phyloP scores from a whole-genome alignment of 2,888 invertebrate genomes.

The Camponotus fellah region DNA sequence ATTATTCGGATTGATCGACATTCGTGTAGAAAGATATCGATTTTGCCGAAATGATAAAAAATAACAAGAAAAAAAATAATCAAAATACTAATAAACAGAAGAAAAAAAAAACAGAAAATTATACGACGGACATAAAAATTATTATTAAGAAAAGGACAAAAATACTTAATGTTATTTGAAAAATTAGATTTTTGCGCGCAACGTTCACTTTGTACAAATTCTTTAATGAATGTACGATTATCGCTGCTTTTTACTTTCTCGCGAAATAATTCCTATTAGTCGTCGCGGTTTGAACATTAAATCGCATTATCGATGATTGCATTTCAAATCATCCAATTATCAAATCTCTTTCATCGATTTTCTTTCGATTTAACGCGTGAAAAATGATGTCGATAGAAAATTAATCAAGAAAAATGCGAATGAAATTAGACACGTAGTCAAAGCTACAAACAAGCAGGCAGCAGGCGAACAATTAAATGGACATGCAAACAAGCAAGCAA shows the following conservation, averaged over 20 bases:
- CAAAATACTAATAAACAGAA: slow-evolving; percentile 5
- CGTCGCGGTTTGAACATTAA: neutral
- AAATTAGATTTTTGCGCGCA: neutral
- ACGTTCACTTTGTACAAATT: neutral
- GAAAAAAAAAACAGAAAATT: neutral
- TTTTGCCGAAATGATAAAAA: slow-evolving; percentile 11
- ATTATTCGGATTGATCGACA: neutral
- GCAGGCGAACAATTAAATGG: slow-evolving; percentile 37
- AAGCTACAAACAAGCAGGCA: slow-evolving; percentile 46
- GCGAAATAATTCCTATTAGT: slow-evolving; percentile 32
- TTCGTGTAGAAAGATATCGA: neutral
- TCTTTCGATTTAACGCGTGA: neutral
- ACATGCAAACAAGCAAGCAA: slow-evolving; percentile 42
- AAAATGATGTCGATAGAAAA: slow-evolving; percentile 11
- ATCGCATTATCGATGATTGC: slow-evolving; percentile 5
- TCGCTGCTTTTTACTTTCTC: neutral
- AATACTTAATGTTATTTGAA: neutral
- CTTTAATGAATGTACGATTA: neutral
- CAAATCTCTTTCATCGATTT: neutral
- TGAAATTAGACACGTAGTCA: slow-evolving; percentile 22
- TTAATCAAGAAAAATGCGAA: slow-evolving; percentile 27
- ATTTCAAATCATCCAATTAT: slow-evolving; percentile 11
- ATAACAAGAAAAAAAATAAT: slow-evolving; percentile 17
- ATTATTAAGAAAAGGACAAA: neutral
- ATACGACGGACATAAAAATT: neutral